These are phyloP conservation scores for Smutsia temminckii DNA, from an alignment of 2,797 vertebrate genomes.

Conservation along the genomic window DNA sequence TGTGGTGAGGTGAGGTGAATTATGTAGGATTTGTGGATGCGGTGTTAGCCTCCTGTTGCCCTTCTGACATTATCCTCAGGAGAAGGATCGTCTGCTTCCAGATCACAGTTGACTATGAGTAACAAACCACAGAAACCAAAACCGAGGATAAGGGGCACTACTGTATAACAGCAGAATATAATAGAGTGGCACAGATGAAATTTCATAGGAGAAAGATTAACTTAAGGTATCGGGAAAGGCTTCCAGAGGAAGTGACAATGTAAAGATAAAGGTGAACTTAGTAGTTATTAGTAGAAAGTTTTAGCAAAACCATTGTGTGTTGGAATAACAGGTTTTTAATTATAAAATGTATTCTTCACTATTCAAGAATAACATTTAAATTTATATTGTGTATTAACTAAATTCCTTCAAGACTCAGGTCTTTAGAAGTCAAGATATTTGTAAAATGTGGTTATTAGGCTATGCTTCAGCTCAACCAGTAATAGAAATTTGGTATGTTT, in stretches of 20 bases:
- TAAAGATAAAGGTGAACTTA: not conserved
- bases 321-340: not conserved
- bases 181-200: not conserved
- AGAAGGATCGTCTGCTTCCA: not conserved
- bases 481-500: not conserved
- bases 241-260: not conserved
- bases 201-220: not conserved
- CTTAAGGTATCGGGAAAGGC: not conserved
- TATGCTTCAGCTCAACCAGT: not conserved
- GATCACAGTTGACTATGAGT: not conserved
- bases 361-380: not conserved
- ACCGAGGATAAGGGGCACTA: not conserved
- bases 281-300: not conserved
- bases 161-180: not conserved
- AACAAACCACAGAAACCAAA: not conserved
- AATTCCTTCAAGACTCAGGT: not conserved
- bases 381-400: not conserved
- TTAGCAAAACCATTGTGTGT: not conserved
- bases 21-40: not conserved
- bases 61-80: not conserved
- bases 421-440: conserved; percentile 9
- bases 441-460: not conserved
- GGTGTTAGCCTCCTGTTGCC: not conserved
- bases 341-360: not conserved
- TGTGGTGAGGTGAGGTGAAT: not conserved